Evolutionary conservation across 2,113 vertebrate genomes (phyloP).

Genomic region (Fregata magnificens): DNA sequence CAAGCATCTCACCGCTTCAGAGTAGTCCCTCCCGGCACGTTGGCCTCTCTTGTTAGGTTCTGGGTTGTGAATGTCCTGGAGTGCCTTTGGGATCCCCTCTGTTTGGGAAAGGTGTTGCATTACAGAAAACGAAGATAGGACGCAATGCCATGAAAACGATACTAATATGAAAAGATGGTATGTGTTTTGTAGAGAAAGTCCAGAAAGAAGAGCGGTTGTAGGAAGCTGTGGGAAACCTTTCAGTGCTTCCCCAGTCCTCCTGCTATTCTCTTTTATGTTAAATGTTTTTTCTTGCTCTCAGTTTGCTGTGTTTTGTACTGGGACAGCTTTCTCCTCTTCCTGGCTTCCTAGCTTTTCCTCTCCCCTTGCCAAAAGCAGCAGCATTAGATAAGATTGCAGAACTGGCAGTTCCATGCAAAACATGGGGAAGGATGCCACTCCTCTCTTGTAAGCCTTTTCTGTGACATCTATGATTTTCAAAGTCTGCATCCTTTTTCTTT

Average conservation of each 20-base stretch:
- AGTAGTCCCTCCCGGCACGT: rapidly evolving
- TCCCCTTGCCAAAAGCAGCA: neutral
- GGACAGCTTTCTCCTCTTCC: neutral
- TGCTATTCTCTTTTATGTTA: neutral
- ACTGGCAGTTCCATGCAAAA: neutral
- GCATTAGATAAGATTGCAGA: neutral
- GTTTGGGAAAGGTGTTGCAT: neutral
- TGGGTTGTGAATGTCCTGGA: too few relatives aligned
- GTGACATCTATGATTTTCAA: neutral
- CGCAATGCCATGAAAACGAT: rapidly evolving
- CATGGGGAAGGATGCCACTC: neutral
- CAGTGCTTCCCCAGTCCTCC: neutral
- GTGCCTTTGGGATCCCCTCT: neutral
- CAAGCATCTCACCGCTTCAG: neutral
- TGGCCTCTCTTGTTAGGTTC: neutral
- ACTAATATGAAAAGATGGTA: neutral
- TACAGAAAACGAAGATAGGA: neutral
- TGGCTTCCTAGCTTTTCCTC: neutral
- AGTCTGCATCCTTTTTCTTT: neutral
- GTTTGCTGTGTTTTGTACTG: neutral
- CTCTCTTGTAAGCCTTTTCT: neutral
- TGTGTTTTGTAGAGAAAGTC: neutral
- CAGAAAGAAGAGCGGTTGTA: neutral
- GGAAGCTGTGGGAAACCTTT: neutral
- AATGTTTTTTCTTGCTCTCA: neutral